Percentiles rank a stretch among this genome's conserved stretches.
phyloP scores from a whole-genome alignment of 2,113 vertebrate genomes.

The Plectropomus leopardus region DNA sequence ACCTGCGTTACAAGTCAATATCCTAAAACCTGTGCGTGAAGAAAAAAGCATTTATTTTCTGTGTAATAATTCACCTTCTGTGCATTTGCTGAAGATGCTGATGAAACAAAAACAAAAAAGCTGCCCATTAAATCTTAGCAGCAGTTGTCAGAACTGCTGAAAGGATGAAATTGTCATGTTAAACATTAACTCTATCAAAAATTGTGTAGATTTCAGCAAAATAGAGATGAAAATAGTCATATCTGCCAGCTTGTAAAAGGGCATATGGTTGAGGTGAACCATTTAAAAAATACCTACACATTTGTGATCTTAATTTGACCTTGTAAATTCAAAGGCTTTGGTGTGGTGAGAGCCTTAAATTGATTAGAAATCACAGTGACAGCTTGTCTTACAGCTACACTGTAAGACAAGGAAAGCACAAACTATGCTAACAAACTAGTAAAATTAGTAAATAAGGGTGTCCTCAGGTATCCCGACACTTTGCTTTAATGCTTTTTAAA shows the following conservation, averaged over 20 bases:
- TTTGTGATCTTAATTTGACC: neutral
- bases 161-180: neutral
- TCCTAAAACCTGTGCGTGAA: neutral
- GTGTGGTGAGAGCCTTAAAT: neutral
- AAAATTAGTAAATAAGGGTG: no score
- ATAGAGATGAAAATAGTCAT: neutral
- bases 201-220: neutral
- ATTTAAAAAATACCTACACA: neutral
- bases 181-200: slow-evolving; percentile 21
- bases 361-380: neutral
- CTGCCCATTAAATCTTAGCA: neutral
- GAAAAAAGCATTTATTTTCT: neutral
- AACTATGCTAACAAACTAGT: neutral
- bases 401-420: neutral
- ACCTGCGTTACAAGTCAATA: neutral
- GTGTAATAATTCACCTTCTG: neutral
- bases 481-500: no score
- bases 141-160: slow-evolving; percentile 18
- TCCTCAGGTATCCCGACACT: no score
- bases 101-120: neutral
- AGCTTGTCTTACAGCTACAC: neutral
- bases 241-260: neutral
- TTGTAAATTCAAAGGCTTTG: neutral
- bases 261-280: neutral
- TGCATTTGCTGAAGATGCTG: neutral